Evolutionary conservation across 1,140 invertebrate species (phyloP), one percentile per base, ranked within the genome.

Genomic region (Leptinotarsa texana): DNA sequence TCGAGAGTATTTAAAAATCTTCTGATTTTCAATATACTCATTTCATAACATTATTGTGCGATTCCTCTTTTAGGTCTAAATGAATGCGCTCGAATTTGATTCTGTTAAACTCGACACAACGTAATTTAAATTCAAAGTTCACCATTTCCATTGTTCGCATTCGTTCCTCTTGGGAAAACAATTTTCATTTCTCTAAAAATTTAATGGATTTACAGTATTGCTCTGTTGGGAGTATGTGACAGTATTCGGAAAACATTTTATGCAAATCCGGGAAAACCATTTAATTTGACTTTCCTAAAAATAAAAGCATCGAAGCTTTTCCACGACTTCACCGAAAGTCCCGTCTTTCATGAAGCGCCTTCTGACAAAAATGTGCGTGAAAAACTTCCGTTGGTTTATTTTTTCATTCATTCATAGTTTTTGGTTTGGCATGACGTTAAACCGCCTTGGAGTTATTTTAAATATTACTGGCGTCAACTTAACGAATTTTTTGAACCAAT

Each of bases 151-250:
- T 57, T 57, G 51, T 57, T 57, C 51, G 51, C 17, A n/a, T 57
- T 57, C 51, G 51, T 57, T 57, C 17, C 51, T 57, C 51, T 15
- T 8, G 51, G 51, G 51, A 18, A 57, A 57, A 57, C 51, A 57
- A 57, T 57, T 57, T 57, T 57, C 51, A 57, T 57, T 57, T 57
- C 51, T 57, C 51, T 57, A 57, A 57, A 57, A 57, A 57, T 57
- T 57, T 57, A 57, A 57, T 57, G 51, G 51, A 57, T 57, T 57
- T 57, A 57, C 51, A 57, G 51, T 57, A 57, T 57, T 57, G 51
- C 51, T 17, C 51, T 57, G 51, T 57, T 57, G 51, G 51, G 51
- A 57, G 51, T 57, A 57, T 57, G 51, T 57, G 51, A 57, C 51
- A 57, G 51, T 17, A 57, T 57, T 57, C 51, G 51, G 51, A 57